Evolutionary conservation across 2,113 vertebrate genomes (phyloP), one percentile per base, ranked within the genome.

Genomic region (Nettapus auritus): DNA sequence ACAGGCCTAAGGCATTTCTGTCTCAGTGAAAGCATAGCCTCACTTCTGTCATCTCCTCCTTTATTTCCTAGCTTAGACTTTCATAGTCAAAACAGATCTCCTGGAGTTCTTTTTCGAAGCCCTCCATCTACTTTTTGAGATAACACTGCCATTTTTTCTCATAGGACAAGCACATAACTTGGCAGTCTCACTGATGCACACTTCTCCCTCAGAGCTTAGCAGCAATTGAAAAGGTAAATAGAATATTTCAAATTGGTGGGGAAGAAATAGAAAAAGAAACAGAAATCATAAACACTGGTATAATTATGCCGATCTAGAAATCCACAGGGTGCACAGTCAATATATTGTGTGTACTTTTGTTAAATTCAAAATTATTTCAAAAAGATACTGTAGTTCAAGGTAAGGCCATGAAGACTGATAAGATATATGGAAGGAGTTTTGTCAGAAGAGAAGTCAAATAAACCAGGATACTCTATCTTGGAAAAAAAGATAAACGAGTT

Each of bases 11-110:
- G 38, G 25, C 83, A 68, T 86, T 95, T 95, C 76, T 93, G 8
- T 60, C 56, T 94, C 80, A 89, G 23, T 88, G 83, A 78, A 92
- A 93, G 77, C 53, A 10, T 60, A 88, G 88, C 83, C 69, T 92
- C 81, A 19, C 46, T 94, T 86, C 60, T 91, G 29, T 75, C 38
- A 20, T 82, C 60, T 88, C 55, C 59, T 93, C 33, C 17, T 80
- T 86, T 78, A 75, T 82, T 90, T 81, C 56, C 28, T 82, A 31
- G 8, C 11, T 95, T 62, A 86, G 36, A 70, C 9, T 78, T 17
- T 29, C 4, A 34, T 52, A 52, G 48, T 70, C 73, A 78, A 92
- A 95, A 90, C 64, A 92, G 60, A 63, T 88, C 59, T 77, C 40
- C 40, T 56, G 28, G 56, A 74, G 19, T 81, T 74, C 46, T 90